Percentiles rank a stretch among this genome's conserved stretches.
Evolutionary conservation across 1,140 invertebrate genomes (phyloP).

Genomic region (Aphelinus atriplicis): DNA sequence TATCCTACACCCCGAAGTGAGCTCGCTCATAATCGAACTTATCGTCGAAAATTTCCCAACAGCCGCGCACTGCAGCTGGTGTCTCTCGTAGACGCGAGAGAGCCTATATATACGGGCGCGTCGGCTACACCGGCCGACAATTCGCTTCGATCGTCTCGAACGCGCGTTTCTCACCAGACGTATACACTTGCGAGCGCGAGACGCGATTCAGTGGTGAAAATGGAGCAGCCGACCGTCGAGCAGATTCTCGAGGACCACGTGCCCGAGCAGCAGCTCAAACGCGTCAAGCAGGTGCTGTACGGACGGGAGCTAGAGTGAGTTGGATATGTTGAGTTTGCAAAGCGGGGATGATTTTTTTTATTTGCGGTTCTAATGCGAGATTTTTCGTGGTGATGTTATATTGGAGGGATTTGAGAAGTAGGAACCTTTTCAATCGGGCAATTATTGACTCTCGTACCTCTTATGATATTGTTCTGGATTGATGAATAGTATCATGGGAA

Average conservation of each 20-base stretch:
- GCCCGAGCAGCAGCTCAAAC: slow-evolving; percentile 72
- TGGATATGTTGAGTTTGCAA: not conserved
- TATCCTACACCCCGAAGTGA: too few species aligned
- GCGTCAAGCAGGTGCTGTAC: slow-evolving; percentile 82
- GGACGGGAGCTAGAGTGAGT: slow-evolving; percentile 75
- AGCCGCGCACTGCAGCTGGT: too few species aligned
- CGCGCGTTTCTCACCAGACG: not conserved
- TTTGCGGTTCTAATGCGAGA: not conserved
- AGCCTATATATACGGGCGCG: not conserved
- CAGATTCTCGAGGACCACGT: slow-evolving; percentile 73
- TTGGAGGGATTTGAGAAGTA: too few species aligned
- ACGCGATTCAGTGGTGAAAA: slow-evolving; percentile 21
- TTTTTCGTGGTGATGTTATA: too few species aligned
- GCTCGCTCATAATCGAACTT: too few species aligned
- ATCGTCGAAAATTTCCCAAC: too few species aligned
- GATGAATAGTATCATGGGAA: too few species aligned
- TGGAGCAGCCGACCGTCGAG: slow-evolving; percentile 72
- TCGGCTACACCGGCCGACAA: not conserved
- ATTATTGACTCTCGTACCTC: not conserved
- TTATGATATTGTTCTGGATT: not conserved
- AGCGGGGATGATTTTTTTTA: not conserved
- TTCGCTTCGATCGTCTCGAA: not conserved
- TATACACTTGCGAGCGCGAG: not conserved
- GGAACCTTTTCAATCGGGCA: too few species aligned
- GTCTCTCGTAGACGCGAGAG: too few species aligned